phyloP scores from a whole-genome alignment of 2,113 vertebrate genomes.

The Lycocorax pyrrhopterus region DNA sequence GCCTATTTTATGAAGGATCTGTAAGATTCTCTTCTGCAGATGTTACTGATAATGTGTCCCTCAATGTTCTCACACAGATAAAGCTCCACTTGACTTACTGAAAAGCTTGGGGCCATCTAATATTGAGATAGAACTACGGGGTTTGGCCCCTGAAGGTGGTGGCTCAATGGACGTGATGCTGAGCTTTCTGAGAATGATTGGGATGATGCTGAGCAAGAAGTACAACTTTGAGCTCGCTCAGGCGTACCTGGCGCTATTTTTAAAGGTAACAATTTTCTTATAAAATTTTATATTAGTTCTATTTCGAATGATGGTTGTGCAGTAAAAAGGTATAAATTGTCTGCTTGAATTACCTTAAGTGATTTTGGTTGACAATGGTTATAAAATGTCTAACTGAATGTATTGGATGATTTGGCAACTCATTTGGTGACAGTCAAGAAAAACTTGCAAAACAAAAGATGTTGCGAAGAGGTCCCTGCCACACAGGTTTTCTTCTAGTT shows the following conservation, averaged over 20 bases:
- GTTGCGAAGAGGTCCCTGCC: neutral
- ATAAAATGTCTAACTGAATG: neutral
- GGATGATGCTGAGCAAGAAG: constrained; percentile 80
- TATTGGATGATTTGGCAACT: neutral
- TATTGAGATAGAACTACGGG: constrained; percentile 82
- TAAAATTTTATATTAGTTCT: neutral
- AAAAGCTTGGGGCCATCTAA: constrained; percentile 81
- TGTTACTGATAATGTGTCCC: neutral
- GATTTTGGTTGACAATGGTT: neutral
- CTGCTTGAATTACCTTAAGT: fast-evolving
- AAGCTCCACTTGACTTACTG: constrained; percentile 73
- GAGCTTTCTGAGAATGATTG: constrained; percentile 87
- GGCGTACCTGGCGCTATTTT: constrained; percentile 89
- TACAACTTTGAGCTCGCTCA: constrained; percentile 90
- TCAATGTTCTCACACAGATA: constrained; percentile 68
- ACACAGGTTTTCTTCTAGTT: neutral
- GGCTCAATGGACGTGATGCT: constrained; percentile 77
- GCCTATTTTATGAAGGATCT: neutral
- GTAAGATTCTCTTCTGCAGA: neutral
- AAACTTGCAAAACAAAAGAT: neutral
- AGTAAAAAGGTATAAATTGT: neutral
- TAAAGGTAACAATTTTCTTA: constrained; percentile 78
- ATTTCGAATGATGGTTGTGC: neutral
- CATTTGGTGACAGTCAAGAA: neutral
- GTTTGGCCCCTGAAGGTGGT: constrained; percentile 82